Conservation (phyloP, 1,140 invertebrate species). For the Drosophila fuyamai region DNA sequence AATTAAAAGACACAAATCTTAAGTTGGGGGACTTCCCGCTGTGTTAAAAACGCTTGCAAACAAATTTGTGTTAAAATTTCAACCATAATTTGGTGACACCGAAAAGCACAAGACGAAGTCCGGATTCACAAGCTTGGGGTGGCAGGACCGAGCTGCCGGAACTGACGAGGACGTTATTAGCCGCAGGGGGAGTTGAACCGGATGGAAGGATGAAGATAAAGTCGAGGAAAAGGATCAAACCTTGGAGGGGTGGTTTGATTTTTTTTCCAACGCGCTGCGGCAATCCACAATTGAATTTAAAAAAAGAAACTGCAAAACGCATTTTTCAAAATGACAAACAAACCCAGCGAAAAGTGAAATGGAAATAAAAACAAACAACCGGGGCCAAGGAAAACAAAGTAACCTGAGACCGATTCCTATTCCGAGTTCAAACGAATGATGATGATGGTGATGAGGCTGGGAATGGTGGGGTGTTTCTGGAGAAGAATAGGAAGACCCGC, state of each 20-base stretch:
- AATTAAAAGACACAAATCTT: too few species aligned
- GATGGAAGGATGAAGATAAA: slow-evolving; percentile 8
- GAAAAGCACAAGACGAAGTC: slow-evolving; percentile 36
- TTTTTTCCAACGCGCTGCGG: slow-evolving; percentile 46
- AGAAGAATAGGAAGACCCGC: slow-evolving; percentile 13
- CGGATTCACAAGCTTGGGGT: neutral
- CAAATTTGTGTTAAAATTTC: slow-evolving; percentile 40
- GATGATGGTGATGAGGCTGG: slow-evolving; percentile 35
- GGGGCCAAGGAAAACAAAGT: slow-evolving; percentile 74
- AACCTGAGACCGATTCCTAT: slow-evolving; percentile 59
- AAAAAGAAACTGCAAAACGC: slow-evolving; percentile 50
- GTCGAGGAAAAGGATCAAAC: slow-evolving; percentile 3
- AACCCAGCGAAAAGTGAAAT: slow-evolving; percentile 74
- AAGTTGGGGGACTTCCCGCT: neutral
- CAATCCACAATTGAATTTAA: slow-evolving; percentile 76
- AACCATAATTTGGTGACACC: slow-evolving; percentile 40
- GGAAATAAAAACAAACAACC: slow-evolving; percentile 78
- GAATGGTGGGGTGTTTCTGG: slow-evolving; percentile 12
- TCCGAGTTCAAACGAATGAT: slow-evolving; percentile 53
- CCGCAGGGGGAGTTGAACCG: slow-evolving; percentile 42
- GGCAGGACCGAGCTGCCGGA: slow-evolving; percentile 34
- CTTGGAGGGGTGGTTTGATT: slow-evolving; percentile 48
- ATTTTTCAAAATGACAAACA: slow-evolving; percentile 69
- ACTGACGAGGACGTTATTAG: slow-evolving; percentile 66
- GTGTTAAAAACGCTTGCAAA: slow-evolving; percentile 2